phyloP scores from a whole-genome alignment of 2,113 vertebrate species.

The Illadopsis cleaveri region DNA sequence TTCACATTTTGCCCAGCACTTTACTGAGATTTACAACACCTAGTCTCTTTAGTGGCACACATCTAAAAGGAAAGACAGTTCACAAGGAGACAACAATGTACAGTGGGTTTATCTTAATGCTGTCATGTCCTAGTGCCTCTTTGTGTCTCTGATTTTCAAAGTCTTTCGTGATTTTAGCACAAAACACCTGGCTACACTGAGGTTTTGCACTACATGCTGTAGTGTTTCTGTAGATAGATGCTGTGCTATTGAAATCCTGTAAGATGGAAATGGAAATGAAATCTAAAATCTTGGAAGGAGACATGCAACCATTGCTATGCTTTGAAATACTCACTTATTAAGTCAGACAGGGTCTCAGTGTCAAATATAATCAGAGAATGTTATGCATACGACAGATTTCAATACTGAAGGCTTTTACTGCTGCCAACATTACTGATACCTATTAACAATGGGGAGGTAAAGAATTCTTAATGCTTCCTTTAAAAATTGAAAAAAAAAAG shows the following conservation, averaged over 20 bases:
- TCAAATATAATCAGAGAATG: background rate
- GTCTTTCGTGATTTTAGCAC: background rate
- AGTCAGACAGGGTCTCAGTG: background rate
- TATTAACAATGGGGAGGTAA: background rate
- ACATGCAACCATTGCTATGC: accelerated
- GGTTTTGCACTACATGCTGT: background rate
- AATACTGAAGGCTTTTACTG: background rate
- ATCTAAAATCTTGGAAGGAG: background rate
- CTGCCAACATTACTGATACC: background rate
- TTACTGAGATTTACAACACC: background rate
- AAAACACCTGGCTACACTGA: background rate
- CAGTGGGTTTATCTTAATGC: background rate
- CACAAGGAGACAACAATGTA: background rate
- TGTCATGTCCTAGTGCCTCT: background rate
- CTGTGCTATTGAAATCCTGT: background rate
- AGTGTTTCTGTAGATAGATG: background rate
- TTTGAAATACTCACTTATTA: background rate
- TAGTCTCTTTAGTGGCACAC: background rate
- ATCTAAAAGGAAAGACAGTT: background rate
- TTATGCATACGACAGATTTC: background rate
- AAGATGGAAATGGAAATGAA: background rate
- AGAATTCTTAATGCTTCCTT: background rate
- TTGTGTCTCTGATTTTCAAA: background rate
- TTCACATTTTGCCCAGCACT: background rate
- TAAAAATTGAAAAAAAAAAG: background rate